These are phyloP conservation scores for Agrotis clavis DNA, from an alignment of 2,888 invertebrate species.

Conservation along the genomic window DNA sequence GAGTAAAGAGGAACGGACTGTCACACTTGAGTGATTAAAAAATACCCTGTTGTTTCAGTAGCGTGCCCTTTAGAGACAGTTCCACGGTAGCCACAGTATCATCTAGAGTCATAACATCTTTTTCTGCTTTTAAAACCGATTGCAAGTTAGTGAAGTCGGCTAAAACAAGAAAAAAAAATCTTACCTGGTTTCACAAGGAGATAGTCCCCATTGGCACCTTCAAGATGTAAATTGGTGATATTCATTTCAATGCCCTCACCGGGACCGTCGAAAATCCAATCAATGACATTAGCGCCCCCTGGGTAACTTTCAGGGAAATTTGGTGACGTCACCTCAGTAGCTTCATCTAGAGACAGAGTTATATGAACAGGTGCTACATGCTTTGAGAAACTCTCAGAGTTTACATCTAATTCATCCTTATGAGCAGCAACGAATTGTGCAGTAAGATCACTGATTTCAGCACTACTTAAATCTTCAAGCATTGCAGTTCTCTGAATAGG, in stretches of 20 bases:
- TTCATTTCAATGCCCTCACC: constrained; percentile 86
- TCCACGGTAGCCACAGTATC: too few relatives aligned
- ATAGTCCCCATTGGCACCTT: constrained; percentile 81
- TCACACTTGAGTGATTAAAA: too few relatives aligned
- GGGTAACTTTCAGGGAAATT: constrained; percentile 80
- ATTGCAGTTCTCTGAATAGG: constrained; percentile 42
- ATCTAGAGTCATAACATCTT: too few relatives aligned
- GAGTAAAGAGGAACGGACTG: too few relatives aligned
- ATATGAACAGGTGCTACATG: constrained; percentile 71
- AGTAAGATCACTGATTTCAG: constrained; percentile 72
- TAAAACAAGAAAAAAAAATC: neutral
- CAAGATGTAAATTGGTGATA: constrained; percentile 81
- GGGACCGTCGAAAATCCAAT: constrained; percentile 83
- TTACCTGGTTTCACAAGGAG: constrained; percentile 86
- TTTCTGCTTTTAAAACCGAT: too few relatives aligned
- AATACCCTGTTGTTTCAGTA: too few relatives aligned
- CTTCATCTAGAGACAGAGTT: constrained; percentile 72
- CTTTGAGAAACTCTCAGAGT: constrained; percentile 66
- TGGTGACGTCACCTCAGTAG: constrained; percentile 77
- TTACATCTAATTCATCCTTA: constrained; percentile 68
- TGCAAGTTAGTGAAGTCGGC: neutral
- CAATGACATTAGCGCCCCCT: constrained; percentile 72
- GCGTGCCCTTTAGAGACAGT: too few relatives aligned
- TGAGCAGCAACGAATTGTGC: constrained; percentile 70
- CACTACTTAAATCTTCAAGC: constrained; percentile 69